Conservation (phyloP, 1,140 invertebrate genomes). For the Calephelis virginiensis region DNA sequence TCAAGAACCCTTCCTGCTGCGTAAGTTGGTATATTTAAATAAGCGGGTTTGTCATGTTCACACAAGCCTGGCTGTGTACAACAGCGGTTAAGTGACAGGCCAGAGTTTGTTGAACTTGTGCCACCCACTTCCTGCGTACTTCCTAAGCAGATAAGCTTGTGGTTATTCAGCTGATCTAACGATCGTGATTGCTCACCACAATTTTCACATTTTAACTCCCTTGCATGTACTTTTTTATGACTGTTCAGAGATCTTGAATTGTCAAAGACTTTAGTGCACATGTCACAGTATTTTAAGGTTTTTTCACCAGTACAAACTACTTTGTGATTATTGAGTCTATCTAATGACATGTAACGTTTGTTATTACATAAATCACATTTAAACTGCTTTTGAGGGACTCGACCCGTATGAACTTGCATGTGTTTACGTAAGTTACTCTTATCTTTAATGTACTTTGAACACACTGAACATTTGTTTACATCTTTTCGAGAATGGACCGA, state of each 20-base stretch:
- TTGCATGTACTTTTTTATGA: conserved; percentile 77
- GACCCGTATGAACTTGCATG: conserved; percentile 77
- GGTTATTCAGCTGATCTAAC: conserved; percentile 74
- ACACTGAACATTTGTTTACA: conserved; percentile 78
- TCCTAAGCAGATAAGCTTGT: conserved; percentile 68
- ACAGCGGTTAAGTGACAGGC: conserved; percentile 52
- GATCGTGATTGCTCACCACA: conserved; percentile 76
- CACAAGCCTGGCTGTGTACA: conserved; percentile 72
- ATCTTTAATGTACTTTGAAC: conserved; percentile 78
- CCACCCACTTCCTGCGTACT: conserved; percentile 48
- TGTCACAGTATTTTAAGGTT: conserved; percentile 75
- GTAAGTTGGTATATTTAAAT: conserved; percentile 75
- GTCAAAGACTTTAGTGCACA: conserved; percentile 78
- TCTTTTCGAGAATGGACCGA: conserved; percentile 73
- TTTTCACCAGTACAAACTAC: conserved; percentile 77
- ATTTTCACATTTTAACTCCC: conserved; percentile 75
- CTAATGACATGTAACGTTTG: conserved; percentile 76
- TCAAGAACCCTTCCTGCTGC: conserved; percentile 66
- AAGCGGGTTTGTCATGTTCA: conserved; percentile 77
- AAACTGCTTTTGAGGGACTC: conserved; percentile 77
- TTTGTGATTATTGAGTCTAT: conserved; percentile 75
- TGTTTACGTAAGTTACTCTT: conserved; percentile 78
- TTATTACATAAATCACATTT: conserved; percentile 78
- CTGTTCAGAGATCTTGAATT: conserved; percentile 78
- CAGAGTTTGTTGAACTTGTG: conserved; percentile 37